Conservation (phyloP, 2,888 invertebrate genomes). For the Cryptophagus acutangulus region DNA sequence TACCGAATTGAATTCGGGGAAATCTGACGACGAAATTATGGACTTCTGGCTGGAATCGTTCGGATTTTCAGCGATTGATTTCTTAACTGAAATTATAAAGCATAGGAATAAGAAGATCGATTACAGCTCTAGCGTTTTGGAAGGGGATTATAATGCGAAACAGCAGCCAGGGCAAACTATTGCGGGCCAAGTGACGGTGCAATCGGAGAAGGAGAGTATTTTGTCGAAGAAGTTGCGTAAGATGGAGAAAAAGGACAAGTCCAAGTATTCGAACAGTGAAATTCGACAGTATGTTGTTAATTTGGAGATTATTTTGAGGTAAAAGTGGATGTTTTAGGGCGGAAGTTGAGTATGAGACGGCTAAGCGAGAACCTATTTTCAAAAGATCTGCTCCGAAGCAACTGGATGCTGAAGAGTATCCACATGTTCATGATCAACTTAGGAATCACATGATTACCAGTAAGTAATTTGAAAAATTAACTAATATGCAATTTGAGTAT, state of each 20-base stretch:
- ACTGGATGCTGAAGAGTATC: conserved; percentile 58
- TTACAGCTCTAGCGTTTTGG: conserved; percentile 23
- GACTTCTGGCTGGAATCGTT: conserved; percentile 83
- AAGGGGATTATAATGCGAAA: no score
- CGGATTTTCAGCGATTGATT: conserved; percentile 66
- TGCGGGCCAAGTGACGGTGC: conserved; percentile 75
- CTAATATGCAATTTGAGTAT: conserved; percentile 3
- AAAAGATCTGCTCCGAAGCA: conserved; percentile 43
- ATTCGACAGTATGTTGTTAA: conserved; percentile 25
- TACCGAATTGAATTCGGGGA: conserved; percentile 32
- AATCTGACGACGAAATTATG: conserved; percentile 57
- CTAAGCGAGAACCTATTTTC: conserved; percentile 34
- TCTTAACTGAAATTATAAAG: conserved; percentile 41
- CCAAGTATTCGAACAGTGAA: conserved; percentile 25
- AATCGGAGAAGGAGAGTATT: conserved; percentile 77
- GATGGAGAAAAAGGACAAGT: conserved; percentile 72
- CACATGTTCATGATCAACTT: conserved; percentile 83
- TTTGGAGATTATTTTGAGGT: background rate
- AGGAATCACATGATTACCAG: conserved; percentile 47
- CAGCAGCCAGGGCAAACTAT: conserved; percentile 41
- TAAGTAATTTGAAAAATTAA: conserved; percentile 18
- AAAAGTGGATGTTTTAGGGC: conserved; percentile 20
- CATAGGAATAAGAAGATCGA: conserved; percentile 35
- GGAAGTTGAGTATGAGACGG: conserved; percentile 34
- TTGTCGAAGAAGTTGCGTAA: conserved; percentile 72